phyloP scores from a whole-genome alignment of 2,888 invertebrate species.

The Hofmannophila pseudospretella region DNA sequence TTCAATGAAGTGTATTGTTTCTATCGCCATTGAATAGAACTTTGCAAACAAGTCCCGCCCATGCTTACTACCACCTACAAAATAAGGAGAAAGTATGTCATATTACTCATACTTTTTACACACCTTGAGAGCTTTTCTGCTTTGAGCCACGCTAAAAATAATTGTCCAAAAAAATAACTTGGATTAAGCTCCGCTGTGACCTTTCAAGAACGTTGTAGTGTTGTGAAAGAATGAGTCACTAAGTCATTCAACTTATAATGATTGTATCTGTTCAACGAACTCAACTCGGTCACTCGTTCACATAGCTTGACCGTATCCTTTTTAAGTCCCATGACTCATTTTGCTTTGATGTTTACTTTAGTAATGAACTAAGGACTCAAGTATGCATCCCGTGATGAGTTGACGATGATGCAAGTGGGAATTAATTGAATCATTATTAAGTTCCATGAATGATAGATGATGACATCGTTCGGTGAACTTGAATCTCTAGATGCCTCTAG shows the following conservation, averaged over 20 bases:
- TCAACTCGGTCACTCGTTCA: constrained; percentile 59
- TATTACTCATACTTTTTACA: constrained; percentile 3
- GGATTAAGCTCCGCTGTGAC: constrained; percentile 28
- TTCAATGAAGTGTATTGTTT: too few relatives aligned
- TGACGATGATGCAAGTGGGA: constrained; percentile 21
- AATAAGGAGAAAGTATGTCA: constrained; percentile 11
- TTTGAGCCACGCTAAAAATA: background rate
- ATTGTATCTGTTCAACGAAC: constrained; percentile 40
- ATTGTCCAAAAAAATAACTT: background rate
- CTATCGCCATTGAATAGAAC: too few relatives aligned
- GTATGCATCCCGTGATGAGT: constrained; percentile 9
- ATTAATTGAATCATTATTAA: constrained; percentile 13
- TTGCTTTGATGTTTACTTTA: constrained; percentile 31
- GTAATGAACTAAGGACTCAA: constrained; percentile 26
- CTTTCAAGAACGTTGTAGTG: constrained; percentile 53
- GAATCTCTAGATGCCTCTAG: too few relatives aligned
- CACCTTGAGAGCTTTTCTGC: background rate
- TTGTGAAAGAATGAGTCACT: constrained; percentile 55
- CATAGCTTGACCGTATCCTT: constrained; percentile 43
- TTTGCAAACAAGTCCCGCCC: background rate
- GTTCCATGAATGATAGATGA: background rate
- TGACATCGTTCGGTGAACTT: background rate
- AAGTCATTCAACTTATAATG: constrained; percentile 59
- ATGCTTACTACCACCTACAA: constrained; percentile 6
- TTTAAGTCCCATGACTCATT: constrained; percentile 56